These are phyloP conservation scores for Anoplophora glabripennis DNA, from an alignment of 1,140 invertebrate genomes.

Conservation along the genomic window DNA sequence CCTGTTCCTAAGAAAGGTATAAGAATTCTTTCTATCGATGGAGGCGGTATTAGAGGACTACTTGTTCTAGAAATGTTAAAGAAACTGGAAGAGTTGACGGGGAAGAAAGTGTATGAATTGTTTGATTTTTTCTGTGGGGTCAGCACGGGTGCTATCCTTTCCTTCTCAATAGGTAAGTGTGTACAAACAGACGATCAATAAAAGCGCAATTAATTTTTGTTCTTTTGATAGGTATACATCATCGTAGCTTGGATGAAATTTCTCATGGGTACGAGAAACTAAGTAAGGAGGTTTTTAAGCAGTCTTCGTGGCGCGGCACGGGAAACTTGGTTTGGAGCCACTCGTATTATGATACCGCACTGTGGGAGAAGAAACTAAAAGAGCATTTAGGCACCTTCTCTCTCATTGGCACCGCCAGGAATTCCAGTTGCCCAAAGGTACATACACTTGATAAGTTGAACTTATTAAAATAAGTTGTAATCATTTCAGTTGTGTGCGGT, in stretches of 20 bases:
- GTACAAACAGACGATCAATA: conserved; percentile 9
- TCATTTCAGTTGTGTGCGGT: conserved; percentile 65
- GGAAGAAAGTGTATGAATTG: conserved; percentile 62
- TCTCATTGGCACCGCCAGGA: conserved; percentile 65
- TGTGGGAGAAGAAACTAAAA: conserved; percentile 81
- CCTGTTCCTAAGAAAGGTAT: conserved; percentile 72
- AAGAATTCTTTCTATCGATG: conserved; percentile 83
- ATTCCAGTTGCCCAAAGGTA: conserved; percentile 63
- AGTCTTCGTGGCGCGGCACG: conserved; percentile 68
- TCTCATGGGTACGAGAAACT: conserved; percentile 66
- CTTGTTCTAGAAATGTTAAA: conserved; percentile 78
- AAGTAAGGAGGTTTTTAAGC: conserved; percentile 69
- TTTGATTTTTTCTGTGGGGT: conserved; percentile 94
- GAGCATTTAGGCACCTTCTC: conserved; percentile 66
- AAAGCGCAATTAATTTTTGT: conserved; percentile 3
- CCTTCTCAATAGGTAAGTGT: conserved; percentile 60
- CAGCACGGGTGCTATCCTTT: conserved; percentile 81
- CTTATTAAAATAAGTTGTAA: too few relatives aligned
- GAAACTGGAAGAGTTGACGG: conserved; percentile 70
- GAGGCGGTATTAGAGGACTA: conserved; percentile 83
- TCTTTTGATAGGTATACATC: conserved; percentile 52
- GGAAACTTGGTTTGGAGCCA: conserved; percentile 79
- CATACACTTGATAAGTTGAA: conserved; percentile 18
- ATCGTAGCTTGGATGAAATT: conserved; percentile 59
- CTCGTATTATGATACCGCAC: conserved; percentile 83